Base-by-base conservation (phyloP, 2,113 vertebrate species). In the Poeciliopsis prolifica region DNA sequence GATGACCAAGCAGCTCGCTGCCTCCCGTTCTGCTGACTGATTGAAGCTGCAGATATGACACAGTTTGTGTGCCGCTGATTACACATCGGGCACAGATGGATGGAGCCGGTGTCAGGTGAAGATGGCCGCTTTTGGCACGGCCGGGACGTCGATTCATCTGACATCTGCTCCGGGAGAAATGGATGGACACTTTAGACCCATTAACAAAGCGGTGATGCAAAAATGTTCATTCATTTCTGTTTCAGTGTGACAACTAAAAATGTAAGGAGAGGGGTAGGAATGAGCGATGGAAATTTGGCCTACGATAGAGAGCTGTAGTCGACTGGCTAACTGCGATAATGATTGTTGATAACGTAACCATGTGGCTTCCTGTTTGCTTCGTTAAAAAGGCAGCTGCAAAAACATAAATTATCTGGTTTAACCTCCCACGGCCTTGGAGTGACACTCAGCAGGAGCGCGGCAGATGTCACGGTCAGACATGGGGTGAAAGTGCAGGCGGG, bases 11-110 rank as follows among this genome's bases (percentile, higher is more conserved):
- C 74, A 76, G 61, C 63, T 81, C 74, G 61, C 69, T 3, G 64
- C 35, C 29, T 61, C 70, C 64, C 28, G 29, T 76, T 82, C 80
- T 72, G 86, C 80, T 83, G 81, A 80, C 76, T 85, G 89, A 87
- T 81, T 81, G 85, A 86, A 86, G 85, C 81, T 80, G 74, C 83
- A 84, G 77, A 88, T 78, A 61, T 17, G 77, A 72, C 81, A 65
- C 30, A 29, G 78, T 74, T 72, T 75, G 67, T 79, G 72, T 82
- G 60, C 79, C 79, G 33, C 78, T 75, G 79, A 84, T 82, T 75
- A 75, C 63, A 72, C 44, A 66, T 24, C 61, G 70, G 51, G 65
- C 29, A 65, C 82, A 75, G 77, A 86, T 72, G 74, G 80, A 77
- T 37, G 54, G 26, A 70, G 81, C 67, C 69, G 8, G 7, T 72